Conservation (phyloP, 2,888 invertebrate genomes). For the Creontiades dilutus region DNA sequence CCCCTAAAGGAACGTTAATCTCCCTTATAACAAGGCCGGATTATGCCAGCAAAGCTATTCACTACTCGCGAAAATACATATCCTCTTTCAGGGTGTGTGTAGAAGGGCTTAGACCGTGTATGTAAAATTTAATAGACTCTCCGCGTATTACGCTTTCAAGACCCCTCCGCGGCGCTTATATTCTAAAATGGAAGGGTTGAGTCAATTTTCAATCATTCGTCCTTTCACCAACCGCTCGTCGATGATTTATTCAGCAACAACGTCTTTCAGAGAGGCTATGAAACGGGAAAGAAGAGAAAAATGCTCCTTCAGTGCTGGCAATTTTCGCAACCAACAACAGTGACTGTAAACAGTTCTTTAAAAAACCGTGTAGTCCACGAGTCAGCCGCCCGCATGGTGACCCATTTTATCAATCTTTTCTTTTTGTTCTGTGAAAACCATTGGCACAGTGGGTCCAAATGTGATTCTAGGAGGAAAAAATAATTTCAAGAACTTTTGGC, state of each 20-base stretch:
- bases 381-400: too few species aligned
- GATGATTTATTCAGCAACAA: slow-evolving; percentile 8
- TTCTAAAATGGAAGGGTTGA: background rate
- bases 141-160: background rate
- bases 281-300: background rate
- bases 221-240: background rate
- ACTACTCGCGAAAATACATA: slow-evolving; percentile 21
- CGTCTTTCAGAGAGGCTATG: background rate
- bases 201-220: slow-evolving; percentile 27
- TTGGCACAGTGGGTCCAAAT: too few species aligned
- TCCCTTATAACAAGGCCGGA: slow-evolving; percentile 17
- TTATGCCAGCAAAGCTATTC: slow-evolving; percentile 14
- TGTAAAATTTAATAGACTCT: slow-evolving; percentile 31
- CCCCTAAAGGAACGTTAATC: slow-evolving; percentile 36
- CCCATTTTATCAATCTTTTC: too few species aligned
- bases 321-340: background rate
- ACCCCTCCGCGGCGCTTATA: background rate
- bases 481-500: too few species aligned
- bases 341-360: too few species aligned
- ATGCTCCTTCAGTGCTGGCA: background rate
- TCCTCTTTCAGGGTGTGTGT: background rate
- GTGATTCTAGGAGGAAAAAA: too few species aligned
- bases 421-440: too few species aligned
- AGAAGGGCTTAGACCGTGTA: background rate
- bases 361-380: too few species aligned